phyloP scores from a whole-genome alignment of 2,797 vertebrate species.

The Semaprochilodus insignis region DNA sequence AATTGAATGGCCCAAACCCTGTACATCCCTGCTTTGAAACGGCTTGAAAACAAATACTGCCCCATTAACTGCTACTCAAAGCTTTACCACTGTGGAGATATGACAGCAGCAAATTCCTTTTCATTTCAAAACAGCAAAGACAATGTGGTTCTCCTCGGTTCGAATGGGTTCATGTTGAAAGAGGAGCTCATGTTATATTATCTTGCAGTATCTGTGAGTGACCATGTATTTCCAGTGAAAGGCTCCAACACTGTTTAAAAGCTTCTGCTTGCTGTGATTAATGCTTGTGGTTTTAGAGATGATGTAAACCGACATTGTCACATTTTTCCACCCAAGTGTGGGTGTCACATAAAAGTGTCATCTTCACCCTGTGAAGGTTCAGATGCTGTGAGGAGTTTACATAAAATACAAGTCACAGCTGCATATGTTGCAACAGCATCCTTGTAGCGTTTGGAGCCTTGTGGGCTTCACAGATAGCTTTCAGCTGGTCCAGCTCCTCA shows the following conservation, averaged over 20 bases:
- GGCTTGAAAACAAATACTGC: too few species aligned
- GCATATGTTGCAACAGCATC: slow-evolving; percentile 1
- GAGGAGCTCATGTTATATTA: not conserved
- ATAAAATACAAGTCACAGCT: slow-evolving; percentile 20
- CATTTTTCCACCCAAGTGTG: not conserved
- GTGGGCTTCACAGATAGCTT: slow-evolving; percentile 18
- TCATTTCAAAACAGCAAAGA: too few species aligned
- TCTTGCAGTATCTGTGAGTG: not conserved
- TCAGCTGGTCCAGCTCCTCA: slow-evolving; percentile 4
- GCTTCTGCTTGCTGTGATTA: not conserved
- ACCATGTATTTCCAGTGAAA: too few species aligned
- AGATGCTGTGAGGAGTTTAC: not conserved
- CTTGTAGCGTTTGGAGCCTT: not conserved
- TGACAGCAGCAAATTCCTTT: too few species aligned
- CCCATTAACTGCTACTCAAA: too few species aligned
- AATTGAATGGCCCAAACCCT: too few species aligned
- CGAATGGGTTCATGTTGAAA: too few species aligned
- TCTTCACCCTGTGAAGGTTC: not conserved
- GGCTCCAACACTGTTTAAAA: not conserved
- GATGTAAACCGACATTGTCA: not conserved
- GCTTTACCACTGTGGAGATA: too few species aligned
- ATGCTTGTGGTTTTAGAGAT: not conserved
- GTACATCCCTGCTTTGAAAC: too few species aligned
- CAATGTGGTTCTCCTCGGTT: too few species aligned
- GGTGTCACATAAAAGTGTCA: not conserved